These are phyloP conservation scores for Scomber scombrus DNA, from an alignment of 2,113 vertebrate species.

Conservation along the genomic window DNA sequence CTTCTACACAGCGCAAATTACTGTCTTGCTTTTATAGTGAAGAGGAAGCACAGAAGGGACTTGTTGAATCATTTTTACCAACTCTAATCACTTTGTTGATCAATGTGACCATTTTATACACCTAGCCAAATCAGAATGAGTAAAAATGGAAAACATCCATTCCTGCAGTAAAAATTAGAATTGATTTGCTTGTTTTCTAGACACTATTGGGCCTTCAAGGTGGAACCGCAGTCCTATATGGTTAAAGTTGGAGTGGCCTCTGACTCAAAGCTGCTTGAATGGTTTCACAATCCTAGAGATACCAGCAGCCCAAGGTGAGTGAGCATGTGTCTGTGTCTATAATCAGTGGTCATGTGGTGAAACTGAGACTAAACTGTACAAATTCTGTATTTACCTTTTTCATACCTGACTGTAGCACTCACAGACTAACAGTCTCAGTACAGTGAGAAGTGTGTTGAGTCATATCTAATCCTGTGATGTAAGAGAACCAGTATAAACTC, in stretches of 20 bases:
- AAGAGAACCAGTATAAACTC: constrained; percentile 63
- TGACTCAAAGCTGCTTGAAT: constrained; percentile 91
- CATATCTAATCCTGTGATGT: constrained; percentile 71
- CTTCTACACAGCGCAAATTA: too few species aligned
- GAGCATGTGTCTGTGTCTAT: not conserved
- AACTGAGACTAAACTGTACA: not conserved
- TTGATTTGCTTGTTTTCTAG: constrained; percentile 58
- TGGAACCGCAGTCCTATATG: constrained; percentile 93
- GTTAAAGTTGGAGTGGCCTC: constrained; percentile 96
- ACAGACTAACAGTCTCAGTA: constrained; percentile 8
- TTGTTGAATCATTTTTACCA: too few species aligned
- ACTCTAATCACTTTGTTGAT: too few species aligned
- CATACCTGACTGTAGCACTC: not conserved
- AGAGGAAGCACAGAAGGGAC: too few species aligned
- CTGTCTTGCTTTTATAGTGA: too few species aligned
- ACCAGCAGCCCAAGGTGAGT: constrained; percentile 94
- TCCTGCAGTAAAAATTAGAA: not conserved
- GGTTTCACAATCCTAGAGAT: constrained; percentile 93
- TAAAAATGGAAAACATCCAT: not conserved
- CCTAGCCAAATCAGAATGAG: not conserved
- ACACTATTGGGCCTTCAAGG: constrained; percentile 95
- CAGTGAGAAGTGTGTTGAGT: constrained; percentile 39
- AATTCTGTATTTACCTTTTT: not conserved
- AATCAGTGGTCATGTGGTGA: not conserved
- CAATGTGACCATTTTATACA: too few species aligned